Conservation (phyloP, 2,113 vertebrate genomes). For the Myxocyprinus asiaticus region DNA sequence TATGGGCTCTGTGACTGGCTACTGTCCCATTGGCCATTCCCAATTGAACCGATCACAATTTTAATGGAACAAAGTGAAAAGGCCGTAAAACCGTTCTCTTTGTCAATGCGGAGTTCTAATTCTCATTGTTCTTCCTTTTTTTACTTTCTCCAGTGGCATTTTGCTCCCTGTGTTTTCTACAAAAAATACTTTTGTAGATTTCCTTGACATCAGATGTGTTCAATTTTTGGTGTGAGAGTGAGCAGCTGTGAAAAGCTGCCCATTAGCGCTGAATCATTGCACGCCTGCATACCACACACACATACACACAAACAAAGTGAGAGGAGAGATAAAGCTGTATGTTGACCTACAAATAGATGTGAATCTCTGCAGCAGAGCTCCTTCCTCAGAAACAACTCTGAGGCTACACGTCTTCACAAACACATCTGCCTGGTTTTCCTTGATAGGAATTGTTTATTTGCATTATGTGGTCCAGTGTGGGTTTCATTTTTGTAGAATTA, state of each 20-base stretch:
- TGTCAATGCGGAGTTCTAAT: too few species aligned
- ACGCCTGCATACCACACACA: conserved; percentile 12
- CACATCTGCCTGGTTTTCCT: background rate
- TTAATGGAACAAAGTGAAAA: background rate
- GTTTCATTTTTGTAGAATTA: background rate
- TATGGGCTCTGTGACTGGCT: conserved; percentile 14
- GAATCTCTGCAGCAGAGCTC: conserved; percentile 17
- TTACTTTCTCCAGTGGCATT: background rate
- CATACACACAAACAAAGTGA: conserved; percentile 28
- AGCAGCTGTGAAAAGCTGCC: conserved; percentile 36
- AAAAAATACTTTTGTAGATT: background rate
- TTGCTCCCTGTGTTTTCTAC: background rate
- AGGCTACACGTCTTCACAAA: background rate
- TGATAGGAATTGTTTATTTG: background rate
- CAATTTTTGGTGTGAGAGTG: background rate
- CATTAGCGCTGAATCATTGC: conserved; percentile 14
- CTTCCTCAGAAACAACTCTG: background rate
- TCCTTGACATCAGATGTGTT: conserved; percentile 12
- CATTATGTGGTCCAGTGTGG: background rate
- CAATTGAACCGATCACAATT: background rate
- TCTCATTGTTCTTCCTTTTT: background rate
- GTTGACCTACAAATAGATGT: conserved; percentile 45
- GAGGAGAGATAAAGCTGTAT: conserved; percentile 2
- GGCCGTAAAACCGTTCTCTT: background rate
- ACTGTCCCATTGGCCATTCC: background rate